Base-by-base conservation (phyloP, 2,888 invertebrate species). In the Cloeon dipterum region DNA sequence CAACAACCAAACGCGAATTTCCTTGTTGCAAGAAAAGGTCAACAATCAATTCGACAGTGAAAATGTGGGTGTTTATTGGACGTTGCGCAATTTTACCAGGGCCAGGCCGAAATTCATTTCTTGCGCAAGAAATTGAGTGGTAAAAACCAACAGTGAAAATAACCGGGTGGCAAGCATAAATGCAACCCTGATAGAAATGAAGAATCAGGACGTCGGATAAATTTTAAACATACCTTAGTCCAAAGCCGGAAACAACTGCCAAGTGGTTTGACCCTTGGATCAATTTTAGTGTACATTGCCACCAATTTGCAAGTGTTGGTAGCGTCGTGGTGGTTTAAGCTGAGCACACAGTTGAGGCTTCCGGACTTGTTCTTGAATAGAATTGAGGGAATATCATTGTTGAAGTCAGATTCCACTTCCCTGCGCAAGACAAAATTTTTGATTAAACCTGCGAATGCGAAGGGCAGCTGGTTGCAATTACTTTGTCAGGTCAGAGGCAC, bases 181-280 rank as follows among this genome's bases (percentile, higher is more conserved):
- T n/a, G n/a, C n/a, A n/a, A n/a, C n/a, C n/a, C n/a, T n/a, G n/a
- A n/a, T n/a, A n/a, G n/a, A n/a, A n/a, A n/a, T n/a, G n/a, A n/a
- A n/a, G n/a, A n/a, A n/a, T n/a, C n/a, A n/a, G n/a, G n/a, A n/a
- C n/a, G n/a, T n/a, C n/a, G n/a, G n/a, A n/a, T n/a, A n/a, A n/a
- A n/a, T n/a, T n/a, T n/a, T n/a, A n/a, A n/a, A n/a, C n/a, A n/a
- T 49, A 61, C 58, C 49, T 52, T 52, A 2, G 61, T 61, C 59
- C 59, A 61, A 37, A 54, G 46, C 18, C 55, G 44, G 21, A 56
- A 46, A 11, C 46, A 44, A 18, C 49, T 42, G 4, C 50, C 50
- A 20, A 58, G 42, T 7, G 46, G 42, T 13, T 44, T 38, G n/a
- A 52, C 49, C 23, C 58, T 48, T 5, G 46, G 40, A 43, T 52